Conservation (phyloP, 2,797 vertebrate genomes). For the Cynopterus sphinx region DNA sequence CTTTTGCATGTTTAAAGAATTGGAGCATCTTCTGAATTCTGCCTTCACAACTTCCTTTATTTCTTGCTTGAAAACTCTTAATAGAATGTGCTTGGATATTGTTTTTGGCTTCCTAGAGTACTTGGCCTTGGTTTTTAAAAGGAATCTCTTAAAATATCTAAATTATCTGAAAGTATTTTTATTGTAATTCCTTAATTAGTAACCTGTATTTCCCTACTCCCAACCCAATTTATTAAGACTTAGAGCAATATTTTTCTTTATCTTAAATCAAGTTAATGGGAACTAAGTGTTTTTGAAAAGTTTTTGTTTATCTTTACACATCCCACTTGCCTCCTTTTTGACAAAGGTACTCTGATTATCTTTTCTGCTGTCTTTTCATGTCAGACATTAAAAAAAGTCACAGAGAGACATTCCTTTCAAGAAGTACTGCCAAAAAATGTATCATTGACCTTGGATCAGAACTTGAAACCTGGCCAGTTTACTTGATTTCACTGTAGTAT, state of each 20-base stretch:
- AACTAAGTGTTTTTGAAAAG: conserved; percentile 80
- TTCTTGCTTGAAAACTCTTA: conserved; percentile 50
- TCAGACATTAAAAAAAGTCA: conserved; percentile 83
- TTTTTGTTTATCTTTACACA: conserved; percentile 81
- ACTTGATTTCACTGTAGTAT: conserved; percentile 82
- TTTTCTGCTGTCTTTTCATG: conserved; percentile 83
- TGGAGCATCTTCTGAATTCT: conserved; percentile 48
- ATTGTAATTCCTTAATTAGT: conserved; percentile 79
- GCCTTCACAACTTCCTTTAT: conserved; percentile 12
- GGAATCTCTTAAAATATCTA: conserved; percentile 68
- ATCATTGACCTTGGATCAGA: conserved; percentile 87
- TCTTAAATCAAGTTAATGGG: conserved; percentile 84
- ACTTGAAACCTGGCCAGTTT: conserved; percentile 84
- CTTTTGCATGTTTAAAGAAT: conserved; percentile 43
- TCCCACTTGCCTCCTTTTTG: conserved; percentile 80
- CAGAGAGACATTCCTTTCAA: conserved; percentile 80
- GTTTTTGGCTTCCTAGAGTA: conserved; percentile 77
- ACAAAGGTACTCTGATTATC: conserved; percentile 82
- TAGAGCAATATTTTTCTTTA: conserved; percentile 74
- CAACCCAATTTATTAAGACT: conserved; percentile 75
- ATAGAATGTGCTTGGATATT: conserved; percentile 67
- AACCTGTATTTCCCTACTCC: conserved; percentile 79
- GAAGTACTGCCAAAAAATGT: conserved; percentile 88
- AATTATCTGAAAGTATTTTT: conserved; percentile 72
- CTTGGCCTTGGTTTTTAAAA: conserved; percentile 77